Percentiles rank a stretch among this genome's conserved stretches.
phyloP scores from a whole-genome alignment of 2,888 invertebrate species.

The Shargacucullia verbasci region DNA sequence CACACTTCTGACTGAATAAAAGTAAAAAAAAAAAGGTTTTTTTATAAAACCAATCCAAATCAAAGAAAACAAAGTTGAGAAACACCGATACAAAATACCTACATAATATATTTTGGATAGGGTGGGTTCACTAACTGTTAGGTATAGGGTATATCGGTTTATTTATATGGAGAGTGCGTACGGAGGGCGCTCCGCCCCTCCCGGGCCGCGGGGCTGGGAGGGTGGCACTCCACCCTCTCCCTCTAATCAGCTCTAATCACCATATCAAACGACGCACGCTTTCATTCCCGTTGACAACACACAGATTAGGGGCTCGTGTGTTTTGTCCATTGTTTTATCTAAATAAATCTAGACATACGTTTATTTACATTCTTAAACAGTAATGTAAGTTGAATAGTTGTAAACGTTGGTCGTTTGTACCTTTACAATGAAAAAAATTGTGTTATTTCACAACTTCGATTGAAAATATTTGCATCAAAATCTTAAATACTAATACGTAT shows the following conservation, averaged over 20 bases:
- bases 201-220: slow-evolving; percentile 49
- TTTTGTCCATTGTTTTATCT: slow-evolving; percentile 63
- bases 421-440: no score
- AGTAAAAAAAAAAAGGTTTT: not conserved
- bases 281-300: slow-evolving; percentile 86
- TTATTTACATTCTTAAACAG: slow-evolving; percentile 16
- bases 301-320: slow-evolving; percentile 77
- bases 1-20: no score
- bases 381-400: not conserved
- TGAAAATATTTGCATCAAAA: no score
- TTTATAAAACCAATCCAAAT: slow-evolving; percentile 24
- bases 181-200: slow-evolving; percentile 73
- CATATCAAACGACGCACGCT: slow-evolving; percentile 88
- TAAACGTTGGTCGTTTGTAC: no score
- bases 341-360: slow-evolving; percentile 40
- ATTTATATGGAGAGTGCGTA: slow-evolving; percentile 87
- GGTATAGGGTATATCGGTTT: slow-evolving; percentile 83
- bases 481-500: no score
- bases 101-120: slow-evolving; percentile 64
- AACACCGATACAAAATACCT: slow-evolving; percentile 59
- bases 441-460: no score
- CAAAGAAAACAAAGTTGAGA: slow-evolving; percentile 56
- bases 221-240: slow-evolving; percentile 65
- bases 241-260: slow-evolving; percentile 89
- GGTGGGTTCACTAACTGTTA: slow-evolving; percentile 70